Evolutionary conservation across 1,140 invertebrate species (phyloP), one percentile per base, ranked within the genome.

Genomic region (Drosophila lini): DNA sequence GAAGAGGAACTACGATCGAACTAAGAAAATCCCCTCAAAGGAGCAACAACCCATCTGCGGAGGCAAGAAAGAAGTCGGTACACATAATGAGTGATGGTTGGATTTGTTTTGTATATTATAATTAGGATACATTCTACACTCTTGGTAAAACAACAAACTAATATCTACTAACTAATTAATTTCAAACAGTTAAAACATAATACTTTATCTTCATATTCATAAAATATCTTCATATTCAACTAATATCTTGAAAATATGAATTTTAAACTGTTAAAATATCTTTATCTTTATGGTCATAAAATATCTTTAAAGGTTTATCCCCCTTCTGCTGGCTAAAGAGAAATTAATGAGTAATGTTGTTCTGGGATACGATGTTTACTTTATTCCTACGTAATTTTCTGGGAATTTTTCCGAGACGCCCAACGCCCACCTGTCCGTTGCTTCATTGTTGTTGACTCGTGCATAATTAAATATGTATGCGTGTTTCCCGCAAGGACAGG

Each of bases 1-100:
- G 42, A 53, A 61, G 61, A 78, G 64, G 50, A 74, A 62, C 63
- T 78, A 57, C 44, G 68, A 68, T 65, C 32, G 11, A 57, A n/a
- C 15, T 16, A 13, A 40, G 36, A 9, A 44, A 34, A 16, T n/a
- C 41, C 11, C 16, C 6, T n/a, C 19, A 44, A 59, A 44, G 28
- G 40, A 60, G 61, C 31, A n/a, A n/a, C 25, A 53, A 16, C 10
- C 44, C 15, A 11, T 1, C 57, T 22, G 7, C 0, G 22, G 9
- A 22, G 19, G 15, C 32, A 6, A 22, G 8, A 13, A 42, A n/a
- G 7, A 57, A 16, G 38, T 25, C 15, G 15, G 13, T 38, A 25
- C 22, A 25, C 6, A 19, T 19, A 38, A 38, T 38, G 41, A 42
- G 4, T 10, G 7, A 22, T 28, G 25, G 25, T 28, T 6, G 25